A percentile compares a stretch with the other conserved stretches of the same genome.
Evolutionary conservation across 2,888 invertebrate species (phyloP).

Genomic region (Eurytoma adleriae): DNA sequence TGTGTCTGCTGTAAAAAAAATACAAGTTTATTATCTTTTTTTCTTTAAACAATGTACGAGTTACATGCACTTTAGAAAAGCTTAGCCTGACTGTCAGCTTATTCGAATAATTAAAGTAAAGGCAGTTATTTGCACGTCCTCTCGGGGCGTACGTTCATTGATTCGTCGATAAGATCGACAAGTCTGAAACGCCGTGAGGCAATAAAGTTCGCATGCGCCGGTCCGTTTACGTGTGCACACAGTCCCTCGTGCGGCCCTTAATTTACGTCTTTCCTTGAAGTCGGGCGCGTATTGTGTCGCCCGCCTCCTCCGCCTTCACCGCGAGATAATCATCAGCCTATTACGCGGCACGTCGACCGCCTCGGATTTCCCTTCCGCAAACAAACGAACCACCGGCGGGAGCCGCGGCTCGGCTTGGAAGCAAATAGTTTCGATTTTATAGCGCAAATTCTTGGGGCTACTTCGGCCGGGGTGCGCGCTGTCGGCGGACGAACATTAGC

Average conservation of each 20-base stretch:
- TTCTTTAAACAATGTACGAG: too few relatives aligned
- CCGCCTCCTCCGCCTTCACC: not conserved
- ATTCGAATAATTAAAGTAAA: not conserved
- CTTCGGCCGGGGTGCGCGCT: too few relatives aligned
- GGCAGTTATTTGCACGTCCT: too few relatives aligned
- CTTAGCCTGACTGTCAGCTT: not conserved
- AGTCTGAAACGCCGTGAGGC: slow-evolving; percentile 37
- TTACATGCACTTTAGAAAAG: not conserved
- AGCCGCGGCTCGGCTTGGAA: too few relatives aligned
- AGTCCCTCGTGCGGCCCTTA: slow-evolving; percentile 14
- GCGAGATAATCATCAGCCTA: slow-evolving; percentile 46
- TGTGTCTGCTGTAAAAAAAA: too few relatives aligned
- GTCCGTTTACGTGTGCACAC: slow-evolving; percentile 6
- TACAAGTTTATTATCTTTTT: too few relatives aligned
- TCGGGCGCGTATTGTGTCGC: slow-evolving; percentile 32
- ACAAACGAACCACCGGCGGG: not conserved
- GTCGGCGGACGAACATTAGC: too few relatives aligned
- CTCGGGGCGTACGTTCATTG: slow-evolving; percentile 9
- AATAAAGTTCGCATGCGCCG: slow-evolving; percentile 37
- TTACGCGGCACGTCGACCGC: slow-evolving; percentile 21
- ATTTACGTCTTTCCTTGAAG: slow-evolving; percentile 52
- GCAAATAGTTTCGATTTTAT: slow-evolving; percentile 36
- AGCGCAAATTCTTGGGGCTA: slow-evolving; percentile 14
- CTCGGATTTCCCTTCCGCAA: not conserved
- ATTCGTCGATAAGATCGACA: slow-evolving; percentile 44